phyloP scores from a whole-genome alignment of 2,888 invertebrate genomes.

The Aspidiotus destructor region DNA sequence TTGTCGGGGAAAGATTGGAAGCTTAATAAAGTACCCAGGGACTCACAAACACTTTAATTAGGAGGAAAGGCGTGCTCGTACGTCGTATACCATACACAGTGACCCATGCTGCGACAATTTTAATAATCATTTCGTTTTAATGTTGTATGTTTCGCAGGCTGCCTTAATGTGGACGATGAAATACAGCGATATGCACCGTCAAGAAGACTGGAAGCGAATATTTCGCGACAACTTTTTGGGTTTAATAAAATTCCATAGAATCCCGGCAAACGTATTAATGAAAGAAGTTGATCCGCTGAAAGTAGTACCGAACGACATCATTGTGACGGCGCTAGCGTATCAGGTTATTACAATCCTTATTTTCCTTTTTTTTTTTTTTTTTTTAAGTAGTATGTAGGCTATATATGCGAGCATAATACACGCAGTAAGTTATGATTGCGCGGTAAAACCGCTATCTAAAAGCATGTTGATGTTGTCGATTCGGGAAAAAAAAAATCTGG shows the following conservation, averaged over 20 bases:
- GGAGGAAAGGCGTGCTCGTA: too few relatives aligned
- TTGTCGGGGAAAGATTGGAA: too few relatives aligned
- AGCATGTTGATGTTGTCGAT: too few relatives aligned
- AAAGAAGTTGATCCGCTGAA: constrained; percentile 81
- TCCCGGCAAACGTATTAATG: constrained; percentile 87
- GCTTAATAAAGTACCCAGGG: too few relatives aligned
- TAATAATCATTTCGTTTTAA: too few relatives aligned
- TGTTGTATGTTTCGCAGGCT: constrained; percentile 49
- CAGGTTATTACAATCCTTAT: constrained; percentile 50
- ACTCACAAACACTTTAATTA: too few relatives aligned
- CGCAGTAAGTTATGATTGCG: too few relatives aligned
- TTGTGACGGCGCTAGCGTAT: constrained; percentile 88
- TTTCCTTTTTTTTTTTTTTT: not conserved
- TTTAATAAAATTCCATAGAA: constrained; percentile 89
- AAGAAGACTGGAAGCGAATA: constrained; percentile 68
- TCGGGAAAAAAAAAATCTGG: too few relatives aligned
- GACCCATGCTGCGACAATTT: too few relatives aligned
- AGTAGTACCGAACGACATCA: constrained; percentile 78
- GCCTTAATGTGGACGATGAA: constrained; percentile 94
- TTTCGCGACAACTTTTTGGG: constrained; percentile 55
- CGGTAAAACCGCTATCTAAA: too few relatives aligned
- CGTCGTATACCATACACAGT: too few relatives aligned
- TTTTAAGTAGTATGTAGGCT: not conserved
- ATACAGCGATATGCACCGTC: constrained; percentile 72
- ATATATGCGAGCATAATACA: too few relatives aligned